Percentiles rank a stretch among this genome's conserved stretches.
These are phyloP conservation scores for Sceliomorpha sp. DNA, from an alignment of 2,888 invertebrate species.

Conservation along the genomic window DNA sequence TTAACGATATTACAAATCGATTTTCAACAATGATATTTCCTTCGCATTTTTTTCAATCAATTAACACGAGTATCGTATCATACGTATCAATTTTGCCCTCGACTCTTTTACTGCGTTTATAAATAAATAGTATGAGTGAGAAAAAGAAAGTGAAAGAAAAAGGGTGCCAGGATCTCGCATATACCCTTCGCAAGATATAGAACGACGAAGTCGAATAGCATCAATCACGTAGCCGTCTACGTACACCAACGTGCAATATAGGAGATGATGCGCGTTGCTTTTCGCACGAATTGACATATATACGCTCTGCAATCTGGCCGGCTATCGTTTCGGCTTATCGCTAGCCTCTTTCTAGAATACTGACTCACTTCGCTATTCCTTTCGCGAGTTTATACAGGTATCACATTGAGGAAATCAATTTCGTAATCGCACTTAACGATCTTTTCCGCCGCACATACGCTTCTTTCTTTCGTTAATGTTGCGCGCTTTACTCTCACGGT, in stretches of 20 bases:
- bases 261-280: conserved; percentile 24
- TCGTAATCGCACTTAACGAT: conserved; percentile 47
- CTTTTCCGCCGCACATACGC: conserved; percentile 15
- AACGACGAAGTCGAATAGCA: neutral
- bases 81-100: too few species aligned
- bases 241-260: conserved; percentile 1
- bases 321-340: conserved; percentile 51
- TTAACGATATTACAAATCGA: too few species aligned
- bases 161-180: too few species aligned
- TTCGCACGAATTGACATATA: conserved; percentile 45
- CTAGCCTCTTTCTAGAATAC: conserved; percentile 45
- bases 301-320: conserved; percentile 42
- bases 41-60: too few species aligned
- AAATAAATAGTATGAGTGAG: too few species aligned
- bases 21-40: too few species aligned
- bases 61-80: too few species aligned
- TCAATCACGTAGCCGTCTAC: conserved; percentile 7
- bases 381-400: too few species aligned
- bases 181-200: conserved; percentile 1
- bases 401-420: conserved; percentile 53
- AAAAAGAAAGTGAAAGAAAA: too few species aligned
- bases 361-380: conserved; percentile 8
- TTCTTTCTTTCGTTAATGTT: too few species aligned
- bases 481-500: too few species aligned
- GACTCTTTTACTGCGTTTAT: too few species aligned